These are phyloP conservation scores for Lagopus leucura DNA, from an alignment of 2,113 vertebrate species.

Conservation along the genomic window DNA sequence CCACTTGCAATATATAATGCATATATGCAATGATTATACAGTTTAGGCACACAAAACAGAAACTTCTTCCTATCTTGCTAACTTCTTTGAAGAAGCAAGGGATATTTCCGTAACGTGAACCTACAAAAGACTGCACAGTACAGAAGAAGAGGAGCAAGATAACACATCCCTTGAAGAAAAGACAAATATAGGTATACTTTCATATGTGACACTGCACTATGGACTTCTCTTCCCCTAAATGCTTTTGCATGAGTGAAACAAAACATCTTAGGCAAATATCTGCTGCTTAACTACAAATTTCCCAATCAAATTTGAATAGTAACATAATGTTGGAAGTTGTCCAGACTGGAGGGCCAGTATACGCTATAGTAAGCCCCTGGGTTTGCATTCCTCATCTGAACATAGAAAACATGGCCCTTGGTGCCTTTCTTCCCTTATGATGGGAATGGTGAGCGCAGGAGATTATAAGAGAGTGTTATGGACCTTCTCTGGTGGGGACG, in stretches of 20 bases:
- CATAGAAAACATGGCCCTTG: neutral
- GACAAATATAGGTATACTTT: accelerated
- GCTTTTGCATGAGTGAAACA: neutral
- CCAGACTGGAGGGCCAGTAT: neutral
- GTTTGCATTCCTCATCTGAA: neutral
- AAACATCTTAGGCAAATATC: neutral
- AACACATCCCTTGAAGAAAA: accelerated
- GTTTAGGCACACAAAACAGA: neutral
- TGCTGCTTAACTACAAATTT: neutral
- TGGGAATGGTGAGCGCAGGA: neutral
- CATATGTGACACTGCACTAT: accelerated
- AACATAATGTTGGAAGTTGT: neutral
- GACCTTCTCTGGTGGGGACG: neutral
- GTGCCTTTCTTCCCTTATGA: neutral
- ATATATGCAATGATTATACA: accelerated
- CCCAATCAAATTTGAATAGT: neutral
- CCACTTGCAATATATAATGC: neutral
- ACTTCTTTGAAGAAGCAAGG: neutral
- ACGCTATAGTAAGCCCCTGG: accelerated
- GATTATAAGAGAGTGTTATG: neutral
- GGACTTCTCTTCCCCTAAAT: neutral
- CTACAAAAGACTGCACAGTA: neutral
- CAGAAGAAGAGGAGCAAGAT: neutral
- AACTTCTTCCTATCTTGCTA: neutral
- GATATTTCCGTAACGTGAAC: neutral